Conservation (phyloP, 2,797 vertebrate genomes). For the Pampus argenteus region DNA sequence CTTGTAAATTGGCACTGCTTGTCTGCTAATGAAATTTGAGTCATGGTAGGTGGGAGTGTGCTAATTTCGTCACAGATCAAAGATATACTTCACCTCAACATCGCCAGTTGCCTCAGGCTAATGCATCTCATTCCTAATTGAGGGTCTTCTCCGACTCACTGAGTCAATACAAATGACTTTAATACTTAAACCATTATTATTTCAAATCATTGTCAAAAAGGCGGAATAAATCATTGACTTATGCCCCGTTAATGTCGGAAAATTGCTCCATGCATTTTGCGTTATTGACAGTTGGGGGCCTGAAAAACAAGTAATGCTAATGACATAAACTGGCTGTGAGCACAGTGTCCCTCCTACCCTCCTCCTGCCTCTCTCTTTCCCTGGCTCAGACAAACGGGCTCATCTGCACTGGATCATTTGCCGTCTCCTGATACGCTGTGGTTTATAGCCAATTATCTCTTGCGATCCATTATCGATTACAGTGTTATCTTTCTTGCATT, state of each 20-base stretch:
- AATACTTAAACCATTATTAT: constrained; percentile 80
- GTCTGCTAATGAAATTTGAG: constrained; percentile 72
- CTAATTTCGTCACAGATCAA: constrained; percentile 72
- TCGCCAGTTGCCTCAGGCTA: constrained; percentile 64
- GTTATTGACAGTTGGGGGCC: constrained; percentile 82
- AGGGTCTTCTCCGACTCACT: constrained; percentile 72
- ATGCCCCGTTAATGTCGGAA: constrained; percentile 75
- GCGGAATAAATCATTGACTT: constrained; percentile 78
- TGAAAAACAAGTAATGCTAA: constrained; percentile 80
- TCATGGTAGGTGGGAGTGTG: constrained; percentile 52
- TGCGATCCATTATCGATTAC: constrained; percentile 86
- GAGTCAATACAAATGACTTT: constrained; percentile 84
- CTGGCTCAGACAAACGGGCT: constrained; percentile 74
- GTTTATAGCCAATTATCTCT: constrained; percentile 88
- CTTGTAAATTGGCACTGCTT: constrained; percentile 68
- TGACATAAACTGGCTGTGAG: constrained; percentile 81
- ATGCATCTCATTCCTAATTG: constrained; percentile 72
- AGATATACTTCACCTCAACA: constrained; percentile 72
- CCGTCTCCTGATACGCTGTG: constrained; percentile 81
- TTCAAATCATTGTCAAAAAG: constrained; percentile 81
- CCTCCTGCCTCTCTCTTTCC: constrained; percentile 32
- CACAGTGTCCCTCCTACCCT: constrained; percentile 52
- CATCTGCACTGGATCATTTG: constrained; percentile 86
- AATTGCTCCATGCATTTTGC: constrained; percentile 82
- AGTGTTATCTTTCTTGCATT: constrained; percentile 84